phyloP scores from a whole-genome alignment of 2,888 invertebrate genomes.

The Netelia fuscicornis region DNA sequence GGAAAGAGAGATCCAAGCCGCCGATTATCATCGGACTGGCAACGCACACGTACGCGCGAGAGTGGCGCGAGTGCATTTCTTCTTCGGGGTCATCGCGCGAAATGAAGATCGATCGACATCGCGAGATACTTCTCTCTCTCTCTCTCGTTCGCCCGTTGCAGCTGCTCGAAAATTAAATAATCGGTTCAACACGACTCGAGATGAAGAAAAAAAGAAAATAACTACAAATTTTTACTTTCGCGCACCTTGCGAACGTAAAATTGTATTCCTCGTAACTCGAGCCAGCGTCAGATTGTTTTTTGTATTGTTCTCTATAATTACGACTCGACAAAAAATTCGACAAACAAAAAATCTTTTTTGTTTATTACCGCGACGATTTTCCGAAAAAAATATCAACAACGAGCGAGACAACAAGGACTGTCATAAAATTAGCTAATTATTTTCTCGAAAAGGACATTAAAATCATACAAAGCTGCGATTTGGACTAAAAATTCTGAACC shows the following conservation, averaged over 20 bases:
- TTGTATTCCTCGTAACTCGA: conserved; percentile 15
- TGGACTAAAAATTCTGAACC: not conserved
- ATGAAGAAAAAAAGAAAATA: not conserved
- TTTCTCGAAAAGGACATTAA: no score
- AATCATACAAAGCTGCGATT: no score
- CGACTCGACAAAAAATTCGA: no score
- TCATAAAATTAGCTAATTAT: no score
- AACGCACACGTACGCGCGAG: conserved; percentile 14
- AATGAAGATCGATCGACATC: conserved; percentile 66
- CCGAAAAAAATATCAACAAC: no score
- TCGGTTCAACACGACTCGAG: not conserved
- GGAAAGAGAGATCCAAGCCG: conserved; percentile 23
- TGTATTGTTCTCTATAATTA: no score
- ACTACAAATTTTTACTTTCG: conserved; percentile 2
- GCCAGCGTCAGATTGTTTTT: not conserved
- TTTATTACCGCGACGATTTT: no score
- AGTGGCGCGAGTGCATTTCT: conserved; percentile 21
- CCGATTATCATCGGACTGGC: conserved; percentile 53
- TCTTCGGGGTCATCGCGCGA: conserved; percentile 51
- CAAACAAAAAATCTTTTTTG: no score
- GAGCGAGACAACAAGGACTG: no score
- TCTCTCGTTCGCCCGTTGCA: conserved; percentile 29
- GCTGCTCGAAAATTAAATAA: conserved; percentile 62
- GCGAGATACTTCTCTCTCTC: conserved; percentile 10
- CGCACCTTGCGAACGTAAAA: conserved; percentile 47